A percentile compares a stretch with the other conserved stretches of the same genome.
phyloP scores from a whole-genome alignment of 2,797 vertebrate genomes.

The Oreortyx pictus region DNA sequence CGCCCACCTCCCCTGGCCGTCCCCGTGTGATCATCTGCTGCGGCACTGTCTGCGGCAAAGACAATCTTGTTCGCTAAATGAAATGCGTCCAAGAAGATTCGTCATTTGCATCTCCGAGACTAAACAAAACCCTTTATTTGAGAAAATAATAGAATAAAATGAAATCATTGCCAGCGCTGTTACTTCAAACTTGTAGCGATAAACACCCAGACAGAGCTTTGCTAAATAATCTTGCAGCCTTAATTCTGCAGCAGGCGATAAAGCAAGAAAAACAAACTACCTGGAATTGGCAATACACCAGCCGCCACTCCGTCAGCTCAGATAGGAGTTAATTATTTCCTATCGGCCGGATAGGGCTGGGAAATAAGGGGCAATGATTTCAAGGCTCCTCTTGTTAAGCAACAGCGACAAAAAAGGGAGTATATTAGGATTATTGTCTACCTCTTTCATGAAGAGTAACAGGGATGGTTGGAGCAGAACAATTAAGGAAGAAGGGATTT shows the following conservation, averaged over 20 bases:
- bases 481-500: slow-evolving; percentile 53
- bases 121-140: slow-evolving; percentile 57
- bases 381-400: slow-evolving; percentile 49
- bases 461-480: slow-evolving; percentile 6
- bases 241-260: slow-evolving; percentile 65
- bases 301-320: slow-evolving; percentile 4
- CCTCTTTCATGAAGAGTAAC: slow-evolving; percentile 31
- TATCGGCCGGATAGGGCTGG: neutral
- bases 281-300: slow-evolving; percentile 55
- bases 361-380: slow-evolving; percentile 58
- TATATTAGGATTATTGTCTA: slow-evolving; percentile 59
- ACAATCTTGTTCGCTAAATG: neutral
- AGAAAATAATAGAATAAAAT: slow-evolving; percentile 50
- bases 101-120: slow-evolving; percentile 36
- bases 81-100: neutral
- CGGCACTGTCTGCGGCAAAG: slow-evolving; percentile 1
- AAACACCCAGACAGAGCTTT: slow-evolving; percentile 44
- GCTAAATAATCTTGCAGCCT: slow-evolving; percentile 56
- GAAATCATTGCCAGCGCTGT: slow-evolving; percentile 21
- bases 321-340: slow-evolving; percentile 75
- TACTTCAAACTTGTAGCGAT: slow-evolving; percentile 55
- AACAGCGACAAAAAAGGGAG: slow-evolving; percentile 5
- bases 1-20: slow-evolving; percentile 3
- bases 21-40: slow-evolving; percentile 34
- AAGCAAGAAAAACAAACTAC: slow-evolving; percentile 69